Evolutionary conservation across 2,797 vertebrate species (phyloP).

Genomic region (Phataginus tricuspis): DNA sequence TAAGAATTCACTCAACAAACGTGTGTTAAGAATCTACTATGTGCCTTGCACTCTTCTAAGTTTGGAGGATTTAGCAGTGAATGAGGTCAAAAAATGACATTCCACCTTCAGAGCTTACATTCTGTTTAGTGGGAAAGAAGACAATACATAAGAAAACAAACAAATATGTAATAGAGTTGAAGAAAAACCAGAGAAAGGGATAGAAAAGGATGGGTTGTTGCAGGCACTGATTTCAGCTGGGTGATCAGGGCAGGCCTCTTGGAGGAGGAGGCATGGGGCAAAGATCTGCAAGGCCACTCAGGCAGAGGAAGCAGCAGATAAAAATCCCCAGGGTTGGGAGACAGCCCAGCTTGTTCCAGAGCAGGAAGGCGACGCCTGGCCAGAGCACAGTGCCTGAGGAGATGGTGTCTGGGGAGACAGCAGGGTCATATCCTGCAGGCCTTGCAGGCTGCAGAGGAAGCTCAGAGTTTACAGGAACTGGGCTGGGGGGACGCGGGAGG

Average conservation of each 20-base stretch:
- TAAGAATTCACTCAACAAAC: background rate
- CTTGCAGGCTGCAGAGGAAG: background rate
- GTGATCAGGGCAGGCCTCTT: background rate
- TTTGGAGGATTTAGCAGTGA: background rate
- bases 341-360: background rate
- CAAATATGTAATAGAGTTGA: background rate
- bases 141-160: background rate
- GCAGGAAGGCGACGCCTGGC: background rate
- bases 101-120: background rate
- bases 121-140: background rate
- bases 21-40: background rate
- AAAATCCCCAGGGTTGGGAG: background rate
- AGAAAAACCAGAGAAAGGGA: background rate
- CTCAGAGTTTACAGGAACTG: background rate
- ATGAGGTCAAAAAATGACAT: background rate
- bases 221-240: background rate
- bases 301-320: background rate
- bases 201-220: background rate
- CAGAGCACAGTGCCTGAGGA: background rate
- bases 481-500: background rate
- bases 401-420: background rate
- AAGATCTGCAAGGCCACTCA: background rate
- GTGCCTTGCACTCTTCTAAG: background rate
- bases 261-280: background rate
- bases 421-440: background rate